Evolutionary conservation across 2,888 invertebrate genomes (phyloP), one percentile per base, ranked within the genome.

Genomic region (Ischnura elegans): DNA sequence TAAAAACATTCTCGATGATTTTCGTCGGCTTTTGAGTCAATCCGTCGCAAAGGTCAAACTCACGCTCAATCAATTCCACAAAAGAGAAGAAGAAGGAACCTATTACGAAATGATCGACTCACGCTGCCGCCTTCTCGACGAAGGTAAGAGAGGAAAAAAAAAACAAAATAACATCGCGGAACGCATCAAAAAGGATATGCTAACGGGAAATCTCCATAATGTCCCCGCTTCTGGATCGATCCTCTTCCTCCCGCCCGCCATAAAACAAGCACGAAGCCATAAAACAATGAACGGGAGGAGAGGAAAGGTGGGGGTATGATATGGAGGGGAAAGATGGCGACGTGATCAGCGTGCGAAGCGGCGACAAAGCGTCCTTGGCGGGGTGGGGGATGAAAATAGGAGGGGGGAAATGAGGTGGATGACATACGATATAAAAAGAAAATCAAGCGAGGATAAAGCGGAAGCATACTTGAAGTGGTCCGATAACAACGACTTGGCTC

Each of bases 141-240:
- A 8, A 76, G 29, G 29, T 76, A 10, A 29, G 13, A 76, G 36
- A 76, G 36, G 76, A 51, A n/a, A n/a, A n/a, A n/a, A n/a, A n/a
- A n/a, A n/a, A n/a, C n/a, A n/a, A n/a, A n/a, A n/a, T n/a, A n/a
- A n/a, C n/a, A n/a, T n/a, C 51, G 51, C 19, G 51, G 13, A 10
- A 19, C 4, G 51, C 47, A 2, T 0, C 66, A 5, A 10, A 13
- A 76, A 29, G 76, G 76, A 36, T 76, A 29, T 5, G 29, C 76
- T 76, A 76, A 76, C 76, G 76, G 76, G 36, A 76, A 76, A 76
- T 76, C 76, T 29, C 76, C 76, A 76, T 76, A 76, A 76, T 76
- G 29, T 76, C 10, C 76, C 36, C 36, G 76, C 76, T 29, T 76
- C 76, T 36, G 36, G 76, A 76, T 29, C 76, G 76, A 76, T 76